Evolutionary conservation across 2,113 vertebrate species (phyloP), one percentile per base, ranked within the genome.

Genomic region (Pantherophis guttatus): DNA sequence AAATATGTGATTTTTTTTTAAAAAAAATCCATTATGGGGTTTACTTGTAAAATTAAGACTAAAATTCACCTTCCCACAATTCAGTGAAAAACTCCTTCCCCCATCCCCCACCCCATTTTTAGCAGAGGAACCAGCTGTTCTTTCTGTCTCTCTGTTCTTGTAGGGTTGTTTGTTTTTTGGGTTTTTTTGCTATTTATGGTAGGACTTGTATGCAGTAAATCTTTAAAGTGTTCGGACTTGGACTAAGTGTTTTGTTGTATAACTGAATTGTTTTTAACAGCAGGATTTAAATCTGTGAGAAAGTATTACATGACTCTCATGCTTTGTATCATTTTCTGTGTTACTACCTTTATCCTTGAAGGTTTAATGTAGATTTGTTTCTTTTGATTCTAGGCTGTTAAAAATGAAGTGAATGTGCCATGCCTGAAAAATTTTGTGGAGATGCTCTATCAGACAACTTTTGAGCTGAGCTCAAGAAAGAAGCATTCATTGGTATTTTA

Each of bases 361-460:
- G 86, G n/a, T 88, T 88, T 48, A 44, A 26, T 62, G 57, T 89
- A 52, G 95, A 0, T 93, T 3, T 94, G 11, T 89, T 96, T 92
- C 90, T 96, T 96, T 95, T 96, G 7, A 88, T 95, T 91, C 92
- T 94, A 99, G 99, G 99, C 99, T 98, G 99, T 99, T 97, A 99
- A 99, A 98, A 99, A 99, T 96, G 99, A 99, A 98, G 99, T 99
- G 96, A 99, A 99, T 94, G 99, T 99, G 97, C 99, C 99, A 29
- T 99, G 99, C 97, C 98, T 99, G 97, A 99, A 99, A 98, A 99
- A 99, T 96, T 99, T 99, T 97, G 99, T 99, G 97, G 99, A 99
- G 98, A 99, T 99, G 99, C 98, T 99, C 94, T 99, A 99, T 98
- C 99, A 99, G 98, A 99, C 98, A 57, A 99, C 99, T 91, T 99